Conservation (phyloP, 2,113 vertebrate species). For the Aptenodytes forsteri region DNA sequence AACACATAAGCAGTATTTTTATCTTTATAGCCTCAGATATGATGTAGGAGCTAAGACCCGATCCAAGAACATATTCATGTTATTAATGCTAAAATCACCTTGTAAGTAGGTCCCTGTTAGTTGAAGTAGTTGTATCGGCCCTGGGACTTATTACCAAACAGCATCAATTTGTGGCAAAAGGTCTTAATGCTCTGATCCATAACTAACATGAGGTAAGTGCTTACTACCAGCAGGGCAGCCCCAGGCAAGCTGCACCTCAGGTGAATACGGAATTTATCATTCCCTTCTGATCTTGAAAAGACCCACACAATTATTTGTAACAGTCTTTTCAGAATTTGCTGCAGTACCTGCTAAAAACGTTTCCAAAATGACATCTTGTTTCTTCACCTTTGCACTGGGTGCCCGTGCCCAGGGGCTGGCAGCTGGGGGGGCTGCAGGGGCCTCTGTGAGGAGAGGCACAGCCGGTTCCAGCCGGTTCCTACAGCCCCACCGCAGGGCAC, state of each 20-base stretch:
- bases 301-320: not conserved
- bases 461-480: not conserved
- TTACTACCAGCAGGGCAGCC: not conserved
- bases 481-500: not conserved
- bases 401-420: fast-evolving
- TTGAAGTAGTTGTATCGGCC: not conserved
- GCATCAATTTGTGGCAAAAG: not conserved
- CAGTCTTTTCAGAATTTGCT: not conserved
- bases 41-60: not conserved
- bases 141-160: not conserved
- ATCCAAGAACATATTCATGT: not conserved
- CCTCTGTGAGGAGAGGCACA: not conserved
- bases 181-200: not conserved
- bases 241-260: not conserved
- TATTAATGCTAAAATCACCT: not conserved
- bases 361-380: not conserved
- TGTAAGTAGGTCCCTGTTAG: not conserved
- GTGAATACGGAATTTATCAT: too few species aligned
- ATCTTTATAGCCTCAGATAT: not conserved
- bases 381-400: fast-evolving
- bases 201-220: not conserved
- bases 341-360: too few species aligned
- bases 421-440: fast-evolving
- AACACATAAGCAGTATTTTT: not conserved
- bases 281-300: not conserved